Percentiles rank a stretch among this genome's conserved stretches.
phyloP scores from a whole-genome alignment of 2,113 vertebrate genomes.

The Aramus guarauna region DNA sequence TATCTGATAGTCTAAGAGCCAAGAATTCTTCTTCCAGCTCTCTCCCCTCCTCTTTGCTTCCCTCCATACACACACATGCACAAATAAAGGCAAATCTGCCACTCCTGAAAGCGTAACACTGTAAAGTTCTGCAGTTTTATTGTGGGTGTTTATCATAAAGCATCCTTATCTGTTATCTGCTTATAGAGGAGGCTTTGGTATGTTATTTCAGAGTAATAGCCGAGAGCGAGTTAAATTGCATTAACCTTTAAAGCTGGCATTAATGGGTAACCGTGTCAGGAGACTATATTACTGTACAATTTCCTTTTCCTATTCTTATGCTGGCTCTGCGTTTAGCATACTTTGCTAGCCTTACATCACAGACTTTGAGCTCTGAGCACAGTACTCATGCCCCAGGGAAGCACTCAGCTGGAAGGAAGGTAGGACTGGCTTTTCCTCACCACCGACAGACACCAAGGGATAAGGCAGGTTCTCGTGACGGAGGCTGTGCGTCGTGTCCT shows the following conservation, averaged over 20 bases:
- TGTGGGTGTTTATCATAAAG: slow-evolving; percentile 59
- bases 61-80: background rate
- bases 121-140: slow-evolving; percentile 51
- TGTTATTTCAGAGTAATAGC: slow-evolving; percentile 64
- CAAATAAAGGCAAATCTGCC: slow-evolving; percentile 47
- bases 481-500: background rate
- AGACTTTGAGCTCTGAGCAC: background rate
- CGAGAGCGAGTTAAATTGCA: slow-evolving; percentile 61
- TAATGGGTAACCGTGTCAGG: slow-evolving; percentile 54
- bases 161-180: slow-evolving; percentile 59
- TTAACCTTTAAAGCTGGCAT: slow-evolving; percentile 71
- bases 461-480: background rate
- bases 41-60: background rate
- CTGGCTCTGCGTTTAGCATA: background rate
- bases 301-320: slow-evolving; percentile 33
- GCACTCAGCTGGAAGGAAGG: background rate
- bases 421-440: background rate
- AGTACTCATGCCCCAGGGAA: background rate
- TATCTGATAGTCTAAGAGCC: slow-evolving; percentile 45
- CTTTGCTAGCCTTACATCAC: background rate
- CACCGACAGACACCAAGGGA: accelerated
- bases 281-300: slow-evolving; percentile 42
- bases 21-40: slow-evolving; percentile 25
- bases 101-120: slow-evolving; percentile 29
- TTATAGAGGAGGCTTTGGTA: slow-evolving; percentile 34